Percentiles rank a stretch among this genome's conserved stretches.
Evolutionary conservation across 2,888 invertebrate genomes (phyloP).

Genomic region (Meghimatium bilineatum): DNA sequence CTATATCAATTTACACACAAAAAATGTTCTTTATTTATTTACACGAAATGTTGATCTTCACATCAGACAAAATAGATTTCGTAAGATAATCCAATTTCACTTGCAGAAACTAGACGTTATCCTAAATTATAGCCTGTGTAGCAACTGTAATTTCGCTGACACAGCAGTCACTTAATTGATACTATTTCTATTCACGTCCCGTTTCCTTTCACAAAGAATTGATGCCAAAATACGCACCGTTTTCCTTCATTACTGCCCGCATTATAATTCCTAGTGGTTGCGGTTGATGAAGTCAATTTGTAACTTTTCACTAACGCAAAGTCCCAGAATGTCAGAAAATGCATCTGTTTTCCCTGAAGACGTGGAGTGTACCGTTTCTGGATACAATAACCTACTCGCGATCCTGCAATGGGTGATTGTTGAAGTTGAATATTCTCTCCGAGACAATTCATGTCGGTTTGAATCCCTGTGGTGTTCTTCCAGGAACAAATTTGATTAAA

Average conservation of each 20-base stretch:
- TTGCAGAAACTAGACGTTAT: no score
- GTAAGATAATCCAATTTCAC: no score
- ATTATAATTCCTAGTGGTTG: not conserved
- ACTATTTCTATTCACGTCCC: no score
- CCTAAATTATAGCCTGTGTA: no score
- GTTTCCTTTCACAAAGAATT: not conserved
- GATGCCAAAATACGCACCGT: not conserved
- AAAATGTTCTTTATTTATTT: no score
- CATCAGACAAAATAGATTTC: no score
- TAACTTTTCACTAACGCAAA: not conserved
- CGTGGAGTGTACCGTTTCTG: not conserved
- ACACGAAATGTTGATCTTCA: no score
- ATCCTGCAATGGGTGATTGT: not conserved
- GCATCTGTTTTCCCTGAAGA: slow-evolving; percentile 16
- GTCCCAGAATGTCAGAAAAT: not conserved
- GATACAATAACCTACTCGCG: not conserved
- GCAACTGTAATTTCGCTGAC: no score
- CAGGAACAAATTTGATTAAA: slow-evolving; percentile 17
- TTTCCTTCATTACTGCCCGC: not conserved
- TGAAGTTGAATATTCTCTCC: slow-evolving; percentile 1
- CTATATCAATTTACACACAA: no score
- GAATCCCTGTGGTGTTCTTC: not conserved
- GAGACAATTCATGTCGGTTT: slow-evolving; percentile 5
- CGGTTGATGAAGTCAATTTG: not conserved
- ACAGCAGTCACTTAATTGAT: no score